Percentiles rank a stretch among this genome's conserved stretches.
These are phyloP conservation scores for Pristiophorus japonicus DNA, from an alignment of 2,113 vertebrate species.

Conservation along the genomic window DNA sequence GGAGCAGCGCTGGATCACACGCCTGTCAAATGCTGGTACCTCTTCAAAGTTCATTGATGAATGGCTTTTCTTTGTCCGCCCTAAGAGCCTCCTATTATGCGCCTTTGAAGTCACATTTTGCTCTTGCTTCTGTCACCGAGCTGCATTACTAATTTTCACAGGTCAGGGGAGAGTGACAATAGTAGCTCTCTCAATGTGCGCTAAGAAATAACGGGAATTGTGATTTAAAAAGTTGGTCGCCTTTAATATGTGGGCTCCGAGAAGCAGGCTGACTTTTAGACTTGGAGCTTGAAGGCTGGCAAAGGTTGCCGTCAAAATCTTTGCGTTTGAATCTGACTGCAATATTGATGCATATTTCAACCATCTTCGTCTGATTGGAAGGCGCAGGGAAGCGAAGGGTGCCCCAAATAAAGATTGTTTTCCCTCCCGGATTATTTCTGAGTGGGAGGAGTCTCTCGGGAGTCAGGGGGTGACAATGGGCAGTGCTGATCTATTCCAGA, in stretches of 20 bases:
- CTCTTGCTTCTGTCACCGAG: constrained; percentile 56
- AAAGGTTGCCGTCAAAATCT: neutral
- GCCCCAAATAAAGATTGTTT: neutral
- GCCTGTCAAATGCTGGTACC: constrained; percentile 42
- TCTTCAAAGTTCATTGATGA: constrained; percentile 52
- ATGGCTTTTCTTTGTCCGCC: constrained; percentile 52
- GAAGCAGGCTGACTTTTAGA: neutral
- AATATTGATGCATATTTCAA: neutral
- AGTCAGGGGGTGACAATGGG: neutral
- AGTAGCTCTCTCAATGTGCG: constrained; percentile 47
- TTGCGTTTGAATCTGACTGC: neutral
- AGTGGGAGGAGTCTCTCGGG: no score
- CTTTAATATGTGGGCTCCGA: constrained; percentile 4
- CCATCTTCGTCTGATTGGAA: neutral
- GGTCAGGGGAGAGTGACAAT: constrained; percentile 58
- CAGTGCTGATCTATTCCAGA: neutral
- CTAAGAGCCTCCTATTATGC: constrained; percentile 50
- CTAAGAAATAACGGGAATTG: constrained; percentile 52
- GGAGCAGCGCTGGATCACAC: neutral
- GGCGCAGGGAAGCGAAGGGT: neutral
- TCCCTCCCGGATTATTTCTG: neutral
- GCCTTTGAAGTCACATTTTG: constrained; percentile 59
- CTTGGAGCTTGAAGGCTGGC: neutral
- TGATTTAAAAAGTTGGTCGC: constrained; percentile 39
- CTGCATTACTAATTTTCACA: constrained; percentile 60